Percentiles rank a stretch among this genome's conserved stretches.
Evolutionary conservation across 2,113 vertebrate species (phyloP).

Genomic region (Collichthys lucidus): DNA sequence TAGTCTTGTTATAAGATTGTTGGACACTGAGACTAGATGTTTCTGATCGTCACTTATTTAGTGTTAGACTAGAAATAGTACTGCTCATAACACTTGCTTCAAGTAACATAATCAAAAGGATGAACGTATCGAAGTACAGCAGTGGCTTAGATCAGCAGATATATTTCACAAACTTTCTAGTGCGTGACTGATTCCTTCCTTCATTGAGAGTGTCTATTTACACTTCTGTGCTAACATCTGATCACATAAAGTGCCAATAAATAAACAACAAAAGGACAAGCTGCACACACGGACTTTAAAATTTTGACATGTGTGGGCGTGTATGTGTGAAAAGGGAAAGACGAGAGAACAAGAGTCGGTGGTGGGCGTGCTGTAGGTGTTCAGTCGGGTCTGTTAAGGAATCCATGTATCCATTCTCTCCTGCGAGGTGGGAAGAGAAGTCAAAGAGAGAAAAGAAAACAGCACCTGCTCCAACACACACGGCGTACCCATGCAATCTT

Average conservation of each 20-base stretch:
- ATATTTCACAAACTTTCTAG: neutral
- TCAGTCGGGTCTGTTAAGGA: slow-evolving; percentile 6
- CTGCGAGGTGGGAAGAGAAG: neutral
- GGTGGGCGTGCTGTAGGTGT: slow-evolving; percentile 31
- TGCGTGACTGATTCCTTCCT: slow-evolving; percentile 2
- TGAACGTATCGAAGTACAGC: neutral
- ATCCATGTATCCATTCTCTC: slow-evolving; percentile 12
- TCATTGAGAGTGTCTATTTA: slow-evolving; percentile 1
- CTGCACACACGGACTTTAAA: neutral
- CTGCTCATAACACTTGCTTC: neutral
- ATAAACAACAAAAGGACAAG: slow-evolving; percentile 15
- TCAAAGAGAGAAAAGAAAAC: slow-evolving; percentile 13
- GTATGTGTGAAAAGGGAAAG: slow-evolving; percentile 25
- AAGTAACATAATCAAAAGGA: neutral
- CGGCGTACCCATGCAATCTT: slow-evolving; percentile 21
- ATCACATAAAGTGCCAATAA: slow-evolving; percentile 20
- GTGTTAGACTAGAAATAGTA: neutral
- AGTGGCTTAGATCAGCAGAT: neutral
- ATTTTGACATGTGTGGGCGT: slow-evolving; percentile 6
- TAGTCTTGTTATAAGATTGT: neutral
- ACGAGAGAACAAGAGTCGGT: neutral
- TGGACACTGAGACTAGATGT: neutral
- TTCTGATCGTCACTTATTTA: neutral
- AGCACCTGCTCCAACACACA: slow-evolving; percentile 24
- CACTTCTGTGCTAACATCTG: slow-evolving; percentile 16